Conservation (phyloP, 1,140 invertebrate genomes). For the Hormaphis cornu region DNA sequence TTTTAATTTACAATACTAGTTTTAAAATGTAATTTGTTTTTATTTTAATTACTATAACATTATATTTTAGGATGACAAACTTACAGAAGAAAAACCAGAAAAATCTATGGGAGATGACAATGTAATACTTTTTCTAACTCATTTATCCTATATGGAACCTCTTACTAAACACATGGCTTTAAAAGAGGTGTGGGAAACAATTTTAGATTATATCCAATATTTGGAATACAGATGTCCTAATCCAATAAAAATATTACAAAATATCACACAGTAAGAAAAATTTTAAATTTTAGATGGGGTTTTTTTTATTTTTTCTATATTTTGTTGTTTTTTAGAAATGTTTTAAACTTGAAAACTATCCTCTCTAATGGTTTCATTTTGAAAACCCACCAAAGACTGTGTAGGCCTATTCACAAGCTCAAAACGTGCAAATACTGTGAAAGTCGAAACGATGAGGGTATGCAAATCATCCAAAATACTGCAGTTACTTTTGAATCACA, state of each 20-base stretch:
- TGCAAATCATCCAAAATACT: not conserved
- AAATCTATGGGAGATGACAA: not conserved
- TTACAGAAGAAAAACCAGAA: not conserved
- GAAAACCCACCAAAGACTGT: not conserved
- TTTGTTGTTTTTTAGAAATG: not conserved
- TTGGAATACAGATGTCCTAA: not conserved
- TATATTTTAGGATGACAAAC: slow-evolving; percentile 4
- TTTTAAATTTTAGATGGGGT: not conserved
- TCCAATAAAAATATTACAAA: not conserved
- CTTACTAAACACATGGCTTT: not conserved
- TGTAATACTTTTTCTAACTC: not conserved
- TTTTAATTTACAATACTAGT: too few species aligned
- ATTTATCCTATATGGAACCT: not conserved
- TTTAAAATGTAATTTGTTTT: too few species aligned
- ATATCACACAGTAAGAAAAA: not conserved
- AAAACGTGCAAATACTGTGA: not conserved
- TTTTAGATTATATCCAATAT: slow-evolving; percentile 13
- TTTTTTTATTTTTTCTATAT: not conserved
- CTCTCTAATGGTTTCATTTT: not conserved
- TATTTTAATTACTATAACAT: too few species aligned
- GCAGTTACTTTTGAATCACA: not conserved
- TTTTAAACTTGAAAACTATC: not conserved
- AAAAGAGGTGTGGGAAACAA: slow-evolving; percentile 5
- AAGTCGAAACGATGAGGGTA: not conserved
- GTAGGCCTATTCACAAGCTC: slow-evolving; percentile 6